Conservation (phyloP, 2,888 invertebrate genomes). For the Dione vanillae region DNA sequence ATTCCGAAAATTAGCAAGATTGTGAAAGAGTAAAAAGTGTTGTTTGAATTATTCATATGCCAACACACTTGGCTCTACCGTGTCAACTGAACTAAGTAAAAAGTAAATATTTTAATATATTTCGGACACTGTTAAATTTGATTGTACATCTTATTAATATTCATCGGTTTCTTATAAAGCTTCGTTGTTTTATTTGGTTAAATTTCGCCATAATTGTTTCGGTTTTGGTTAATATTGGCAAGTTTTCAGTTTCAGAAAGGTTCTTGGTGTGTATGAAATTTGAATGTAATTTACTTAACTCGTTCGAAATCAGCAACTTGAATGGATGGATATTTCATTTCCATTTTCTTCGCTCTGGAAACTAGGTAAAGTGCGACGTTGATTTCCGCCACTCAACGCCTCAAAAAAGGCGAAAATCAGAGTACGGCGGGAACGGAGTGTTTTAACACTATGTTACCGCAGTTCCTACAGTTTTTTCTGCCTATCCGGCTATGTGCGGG, state of each 20-base stretch:
- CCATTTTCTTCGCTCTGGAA: too few relatives aligned
- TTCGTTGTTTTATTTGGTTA: neutral
- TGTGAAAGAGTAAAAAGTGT: neutral
- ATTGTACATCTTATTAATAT: slow-evolving; percentile 42
- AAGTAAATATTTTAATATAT: slow-evolving; percentile 41
- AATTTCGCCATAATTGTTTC: slow-evolving; percentile 8
- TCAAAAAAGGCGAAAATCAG: too few relatives aligned
- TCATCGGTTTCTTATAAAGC: slow-evolving; percentile 29
- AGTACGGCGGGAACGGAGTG: too few relatives aligned
- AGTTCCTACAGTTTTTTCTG: too few relatives aligned
- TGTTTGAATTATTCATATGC: slow-evolving; percentile 43
- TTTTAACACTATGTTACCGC: too few relatives aligned
- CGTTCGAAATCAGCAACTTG: too few relatives aligned
- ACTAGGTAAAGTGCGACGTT: too few relatives aligned
- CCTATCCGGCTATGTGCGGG: too few relatives aligned
- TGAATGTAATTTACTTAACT: too few relatives aligned
- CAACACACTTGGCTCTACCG: slow-evolving; percentile 24
- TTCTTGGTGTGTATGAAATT: too few relatives aligned
- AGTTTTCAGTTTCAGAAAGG: neutral
- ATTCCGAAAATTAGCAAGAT: slow-evolving; percentile 30
- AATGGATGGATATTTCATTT: too few relatives aligned
- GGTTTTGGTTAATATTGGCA: neutral
- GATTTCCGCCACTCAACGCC: too few relatives aligned
- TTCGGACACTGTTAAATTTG: slow-evolving; percentile 45
- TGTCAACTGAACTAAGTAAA: slow-evolving; percentile 47